These are phyloP conservation scores for Stramonita haemastoma DNA, from an alignment of 2,888 invertebrate species.

Conservation along the genomic window DNA sequence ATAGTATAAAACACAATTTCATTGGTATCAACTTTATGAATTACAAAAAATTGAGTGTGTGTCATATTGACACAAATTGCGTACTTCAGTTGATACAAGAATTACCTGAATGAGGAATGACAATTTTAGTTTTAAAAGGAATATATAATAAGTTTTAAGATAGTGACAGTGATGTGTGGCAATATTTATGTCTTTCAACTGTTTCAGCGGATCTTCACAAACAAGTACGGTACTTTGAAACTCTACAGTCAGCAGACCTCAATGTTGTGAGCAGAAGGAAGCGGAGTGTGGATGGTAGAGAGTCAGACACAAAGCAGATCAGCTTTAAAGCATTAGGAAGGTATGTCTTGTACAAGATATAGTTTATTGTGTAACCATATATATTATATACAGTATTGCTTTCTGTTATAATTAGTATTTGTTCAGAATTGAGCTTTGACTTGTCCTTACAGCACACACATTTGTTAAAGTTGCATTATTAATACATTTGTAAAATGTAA, in stretches of 20 bases:
- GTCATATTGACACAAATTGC: neutral
- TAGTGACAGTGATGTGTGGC: too few species aligned
- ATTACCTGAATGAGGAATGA: neutral
- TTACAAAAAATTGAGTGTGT: neutral
- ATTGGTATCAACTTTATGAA: too few species aligned
- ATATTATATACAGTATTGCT: neutral
- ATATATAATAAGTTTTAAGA: neutral
- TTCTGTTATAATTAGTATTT: neutral
- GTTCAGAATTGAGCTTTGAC: neutral
- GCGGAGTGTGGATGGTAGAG: constrained; percentile 51
- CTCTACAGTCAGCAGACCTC: constrained; percentile 52
- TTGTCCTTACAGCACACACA: neutral
- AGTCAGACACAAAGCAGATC: constrained; percentile 57
- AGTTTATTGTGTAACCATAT: neutral
- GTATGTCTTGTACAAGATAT: constrained; percentile 47
- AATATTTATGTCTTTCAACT: neutral
- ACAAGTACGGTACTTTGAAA: constrained; percentile 63
- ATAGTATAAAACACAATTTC: too few species aligned
- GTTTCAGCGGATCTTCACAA: constrained; percentile 48
- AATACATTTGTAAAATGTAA: too few species aligned
- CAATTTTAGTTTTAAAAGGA: neutral
- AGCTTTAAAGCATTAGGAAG: constrained; percentile 61
- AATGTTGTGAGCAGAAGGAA: constrained; percentile 34
- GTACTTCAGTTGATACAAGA: neutral
- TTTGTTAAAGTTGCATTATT: too few species aligned